Base-by-base conservation (phyloP, 1,140 invertebrate species). In the Pomacea maculata region DNA sequence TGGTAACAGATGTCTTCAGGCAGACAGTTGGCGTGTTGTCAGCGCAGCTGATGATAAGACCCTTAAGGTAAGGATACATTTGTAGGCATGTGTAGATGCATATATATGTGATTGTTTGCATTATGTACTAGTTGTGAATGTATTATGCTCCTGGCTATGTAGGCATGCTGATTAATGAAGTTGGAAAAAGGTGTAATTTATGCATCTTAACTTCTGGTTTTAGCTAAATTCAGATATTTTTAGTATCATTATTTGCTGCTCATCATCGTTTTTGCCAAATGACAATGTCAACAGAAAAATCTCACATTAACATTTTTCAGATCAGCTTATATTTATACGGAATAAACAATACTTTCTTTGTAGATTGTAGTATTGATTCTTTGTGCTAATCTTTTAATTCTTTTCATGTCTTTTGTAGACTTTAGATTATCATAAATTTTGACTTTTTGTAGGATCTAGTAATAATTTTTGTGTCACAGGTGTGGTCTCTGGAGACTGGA, bases 21-120 rank as follows among this genome's bases (percentile, higher is more conserved):
- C 92, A 14, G 93, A 93, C 84, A 89, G 88, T 45, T 93, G 92
- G 92, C 85, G 92, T 70, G 89, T 93, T 63, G 92, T 93, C 10
- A 93, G 92, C 91, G 93, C 92, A 68, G 92, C 92, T 57, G 93
- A 93, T 89, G 93, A 93, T 84, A 93, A 92, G 84, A 93, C 93
- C 25, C 89, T 93, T 29, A 93, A 93, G 88, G 93, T 93, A 84
- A 82, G 82, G 77, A 70, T 21, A 11, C 1, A 70, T 75, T 29
- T 15, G 67, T n/a, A 12, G 12, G 21, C 67, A 70, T n/a, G 11
- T 61, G 57, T 61, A 9, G 11, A 45, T 45, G 34, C 34, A 45
- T 45, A 45, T 45, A 45, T 45, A 45, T 45, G 34, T 45, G 34
- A 45, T 4, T 45, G 34, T 45, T 2, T 45, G 34, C 34, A 45